phyloP scores from a whole-genome alignment of 2,113 vertebrate species.

The Meriones unguiculatus region DNA sequence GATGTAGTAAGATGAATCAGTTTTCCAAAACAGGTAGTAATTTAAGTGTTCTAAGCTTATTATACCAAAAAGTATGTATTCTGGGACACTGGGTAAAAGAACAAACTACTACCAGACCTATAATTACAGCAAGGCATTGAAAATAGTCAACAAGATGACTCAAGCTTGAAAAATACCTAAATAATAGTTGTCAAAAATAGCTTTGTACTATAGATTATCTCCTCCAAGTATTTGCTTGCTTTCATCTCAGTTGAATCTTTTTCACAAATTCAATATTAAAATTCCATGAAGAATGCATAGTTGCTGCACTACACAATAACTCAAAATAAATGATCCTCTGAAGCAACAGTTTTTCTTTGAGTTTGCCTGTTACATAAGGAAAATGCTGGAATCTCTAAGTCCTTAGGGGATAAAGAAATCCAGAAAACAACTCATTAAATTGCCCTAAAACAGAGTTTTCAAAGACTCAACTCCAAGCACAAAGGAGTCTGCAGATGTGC shows the following conservation, averaged over 20 bases:
- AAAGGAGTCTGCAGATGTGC: constrained; percentile 29
- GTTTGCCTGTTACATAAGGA: constrained; percentile 50
- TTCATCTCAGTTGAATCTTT: constrained; percentile 18
- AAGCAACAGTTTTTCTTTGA: constrained; percentile 45
- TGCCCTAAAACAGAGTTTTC: constrained; percentile 50
- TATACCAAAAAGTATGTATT: constrained; percentile 57
- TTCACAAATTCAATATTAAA: constrained; percentile 59
- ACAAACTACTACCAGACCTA: constrained; percentile 8
- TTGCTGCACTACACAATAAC: constrained; percentile 48
- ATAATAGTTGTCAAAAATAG: constrained; percentile 66
- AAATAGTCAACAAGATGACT: constrained; percentile 71
- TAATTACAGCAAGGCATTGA: constrained; percentile 64
- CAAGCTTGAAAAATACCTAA: constrained; percentile 68
- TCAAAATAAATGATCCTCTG: constrained; percentile 50
- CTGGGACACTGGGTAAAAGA: constrained; percentile 46
- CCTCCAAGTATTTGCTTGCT: constrained; percentile 41
- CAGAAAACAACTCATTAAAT: constrained; percentile 50
- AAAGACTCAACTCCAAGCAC: constrained; percentile 6
- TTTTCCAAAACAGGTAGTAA: constrained; percentile 40
- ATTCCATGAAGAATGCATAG: constrained; percentile 53
- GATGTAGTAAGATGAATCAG: constrained; percentile 37
- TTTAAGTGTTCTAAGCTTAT: constrained; percentile 53
- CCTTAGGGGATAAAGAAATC: constrained; percentile 49
- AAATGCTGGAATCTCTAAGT: not conserved
- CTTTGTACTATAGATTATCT: not conserved